phyloP scores from a whole-genome alignment of 2,888 invertebrate species.

The Mesoligia furuncula region DNA sequence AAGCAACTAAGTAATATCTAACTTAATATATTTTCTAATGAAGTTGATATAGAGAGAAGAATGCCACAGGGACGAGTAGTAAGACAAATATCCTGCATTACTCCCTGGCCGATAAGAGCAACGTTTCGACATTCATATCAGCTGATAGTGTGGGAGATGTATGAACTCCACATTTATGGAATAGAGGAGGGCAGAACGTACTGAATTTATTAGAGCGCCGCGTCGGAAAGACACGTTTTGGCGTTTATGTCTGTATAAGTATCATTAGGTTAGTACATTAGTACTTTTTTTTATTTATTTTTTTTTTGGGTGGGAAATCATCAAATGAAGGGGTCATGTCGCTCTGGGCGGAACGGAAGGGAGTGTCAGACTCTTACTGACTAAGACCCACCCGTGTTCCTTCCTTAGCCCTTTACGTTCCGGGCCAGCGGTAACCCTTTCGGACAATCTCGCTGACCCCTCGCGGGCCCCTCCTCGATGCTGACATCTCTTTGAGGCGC shows the following conservation, averaged over 20 bases:
- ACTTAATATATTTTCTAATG: conserved; percentile 57
- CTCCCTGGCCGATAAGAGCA: conserved; percentile 80
- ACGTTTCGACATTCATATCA: conserved; percentile 82
- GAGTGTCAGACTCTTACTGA: no score
- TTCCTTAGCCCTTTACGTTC: no score
- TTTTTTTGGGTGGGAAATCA: no score
- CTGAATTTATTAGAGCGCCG: conserved; percentile 26
- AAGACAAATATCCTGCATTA: conserved; percentile 85
- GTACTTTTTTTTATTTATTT: no score
- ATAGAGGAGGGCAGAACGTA: conserved; percentile 36
- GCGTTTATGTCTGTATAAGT: not conserved
- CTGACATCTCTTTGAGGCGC: no score
- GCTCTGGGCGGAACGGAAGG: no score
- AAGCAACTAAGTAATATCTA: conserved; percentile 21
- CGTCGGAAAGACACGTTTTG: not conserved
- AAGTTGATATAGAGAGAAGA: conserved; percentile 80
- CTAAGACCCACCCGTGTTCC: no score
- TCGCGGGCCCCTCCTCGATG: no score
- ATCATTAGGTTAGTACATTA: not conserved
- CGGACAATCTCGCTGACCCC: no score
- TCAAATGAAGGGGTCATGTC: no score
- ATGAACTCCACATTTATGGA: conserved; percentile 67
- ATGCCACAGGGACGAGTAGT: conserved; percentile 77
- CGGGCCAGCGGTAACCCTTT: no score
- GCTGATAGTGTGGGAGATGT: conserved; percentile 80